Base-by-base conservation (phyloP, 2,888 invertebrate species). In the Gnatocerus cornutus region DNA sequence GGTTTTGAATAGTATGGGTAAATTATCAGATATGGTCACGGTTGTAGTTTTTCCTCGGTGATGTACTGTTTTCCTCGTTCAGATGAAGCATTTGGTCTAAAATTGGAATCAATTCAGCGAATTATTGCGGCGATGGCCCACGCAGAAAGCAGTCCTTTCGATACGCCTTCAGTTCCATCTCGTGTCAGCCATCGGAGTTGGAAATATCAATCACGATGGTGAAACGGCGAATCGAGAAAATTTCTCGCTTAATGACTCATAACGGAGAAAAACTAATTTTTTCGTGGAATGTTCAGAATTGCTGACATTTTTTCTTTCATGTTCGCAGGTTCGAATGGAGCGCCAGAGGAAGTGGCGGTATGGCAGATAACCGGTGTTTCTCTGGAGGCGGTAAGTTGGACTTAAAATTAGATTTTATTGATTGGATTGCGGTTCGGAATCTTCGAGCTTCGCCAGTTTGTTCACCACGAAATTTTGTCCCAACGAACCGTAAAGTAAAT, bases 281-380 rank as follows among this genome's bases (percentile, higher is more conserved):
- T 46, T 2, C 0, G 21, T n/a, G 29, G 29, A 52, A 46, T 39
- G 14, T 66, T 29, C 3, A 52, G 46, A 30, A 30, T 30, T 10
- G 3, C 48, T 48, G 48, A 58, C 29, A 46, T 56, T 58, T 52
- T 63, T 62, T 41, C 41, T 13, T 13, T 43, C 61, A 33, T 68
- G 30, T 59, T 65, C 73, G 63, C 86, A 89, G 89, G 87, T 85
- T 88, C 87, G 87, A 81, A 89, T 88, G 88, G 87, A 86, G 86
- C 85, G 85, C 84, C 85, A 84, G 82, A 81, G 85, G 87, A 87
- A 86, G 86, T 84, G 86, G 87, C 90, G 91, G 91, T 89, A 92
- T 92, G 92, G 91, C 92, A 90, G 92, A 92, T 88, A 92, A 91
- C 88, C 90, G 91, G 86, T 90, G 92, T 89, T 90, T 90, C 87